phyloP scores from a whole-genome alignment of 2,888 invertebrate genomes.

The Drosophila austrosaltans region DNA sequence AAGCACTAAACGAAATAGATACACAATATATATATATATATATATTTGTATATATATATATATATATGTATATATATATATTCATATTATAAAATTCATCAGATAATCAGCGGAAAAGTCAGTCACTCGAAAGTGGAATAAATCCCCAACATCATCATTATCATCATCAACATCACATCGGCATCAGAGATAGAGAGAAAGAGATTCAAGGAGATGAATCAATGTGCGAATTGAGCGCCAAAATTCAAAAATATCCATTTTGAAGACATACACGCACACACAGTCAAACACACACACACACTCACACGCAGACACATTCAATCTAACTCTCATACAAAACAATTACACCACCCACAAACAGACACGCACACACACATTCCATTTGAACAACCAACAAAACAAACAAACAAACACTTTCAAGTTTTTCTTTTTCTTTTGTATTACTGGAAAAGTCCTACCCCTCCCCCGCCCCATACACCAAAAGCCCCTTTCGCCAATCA shows the following conservation, averaged over 20 bases:
- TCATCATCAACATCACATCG: neutral
- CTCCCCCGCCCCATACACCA: neutral
- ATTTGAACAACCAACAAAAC: neutral
- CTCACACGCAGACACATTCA: too few species aligned
- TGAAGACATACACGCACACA: constrained; percentile 13
- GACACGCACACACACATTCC: constrained; percentile 5
- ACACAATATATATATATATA: constrained; percentile 20
- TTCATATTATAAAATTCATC: constrained; percentile 1
- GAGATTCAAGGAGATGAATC: constrained; percentile 4
- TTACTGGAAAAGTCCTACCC: neutral
- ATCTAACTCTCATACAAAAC: constrained; percentile 8
- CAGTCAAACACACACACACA: neutral
- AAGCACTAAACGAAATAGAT: constrained; percentile 12
- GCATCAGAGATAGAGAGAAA: neutral
- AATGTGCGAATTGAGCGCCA: constrained; percentile 19
- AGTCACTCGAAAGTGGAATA: neutral
- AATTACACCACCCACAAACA: neutral
- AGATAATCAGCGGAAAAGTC: constrained; percentile 7
- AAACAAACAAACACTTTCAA: constrained; percentile 2
- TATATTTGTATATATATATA: constrained; percentile 14
- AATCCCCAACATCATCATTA: neutral
- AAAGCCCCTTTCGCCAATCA: too few species aligned
- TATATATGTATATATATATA: constrained; percentile 30
- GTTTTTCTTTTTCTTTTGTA: constrained; percentile 3
- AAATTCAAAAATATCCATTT: constrained; percentile 16